phyloP scores from a whole-genome alignment of 2,113 vertebrate species.

The Barnardius zonarius region DNA sequence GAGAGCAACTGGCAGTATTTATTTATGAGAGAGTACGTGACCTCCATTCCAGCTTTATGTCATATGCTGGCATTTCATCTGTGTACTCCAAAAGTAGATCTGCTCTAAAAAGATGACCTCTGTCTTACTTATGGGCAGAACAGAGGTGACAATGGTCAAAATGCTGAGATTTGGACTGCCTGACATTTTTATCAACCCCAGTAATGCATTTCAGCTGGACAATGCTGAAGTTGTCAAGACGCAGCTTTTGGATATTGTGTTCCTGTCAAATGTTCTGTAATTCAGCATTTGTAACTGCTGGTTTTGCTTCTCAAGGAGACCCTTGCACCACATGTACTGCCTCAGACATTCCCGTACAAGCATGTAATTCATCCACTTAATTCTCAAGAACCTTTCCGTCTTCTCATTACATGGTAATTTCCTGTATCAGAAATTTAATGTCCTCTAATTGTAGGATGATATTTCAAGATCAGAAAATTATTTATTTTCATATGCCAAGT shows the following conservation, averaged over 20 bases:
- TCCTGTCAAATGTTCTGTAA: background rate
- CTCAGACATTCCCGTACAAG: background rate
- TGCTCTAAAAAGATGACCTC: background rate
- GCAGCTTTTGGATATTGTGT: background rate
- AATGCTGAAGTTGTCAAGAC: background rate
- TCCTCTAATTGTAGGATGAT: background rate
- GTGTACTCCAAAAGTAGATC: conserved; percentile 14
- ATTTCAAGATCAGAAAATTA: conserved; percentile 2
- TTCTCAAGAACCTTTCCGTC: conserved; percentile 28
- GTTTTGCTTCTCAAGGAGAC: background rate
- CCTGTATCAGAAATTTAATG: background rate
- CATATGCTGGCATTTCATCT: conserved; percentile 1
- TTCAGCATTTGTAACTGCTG: background rate
- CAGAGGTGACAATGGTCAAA: background rate
- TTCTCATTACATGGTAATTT: conserved; percentile 30
- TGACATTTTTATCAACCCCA: background rate
- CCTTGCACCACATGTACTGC: background rate
- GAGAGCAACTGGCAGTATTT: background rate
- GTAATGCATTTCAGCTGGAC: background rate
- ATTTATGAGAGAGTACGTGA: conserved; percentile 2
- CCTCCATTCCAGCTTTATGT: conserved; percentile 9
- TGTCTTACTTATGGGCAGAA: background rate
- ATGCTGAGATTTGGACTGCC: background rate
- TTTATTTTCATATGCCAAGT: background rate
- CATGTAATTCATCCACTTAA: background rate